Percentiles rank a stretch among this genome's conserved stretches.
Conservation (phyloP, 1,140 invertebrate species). For the Lucilia sericata region DNA sequence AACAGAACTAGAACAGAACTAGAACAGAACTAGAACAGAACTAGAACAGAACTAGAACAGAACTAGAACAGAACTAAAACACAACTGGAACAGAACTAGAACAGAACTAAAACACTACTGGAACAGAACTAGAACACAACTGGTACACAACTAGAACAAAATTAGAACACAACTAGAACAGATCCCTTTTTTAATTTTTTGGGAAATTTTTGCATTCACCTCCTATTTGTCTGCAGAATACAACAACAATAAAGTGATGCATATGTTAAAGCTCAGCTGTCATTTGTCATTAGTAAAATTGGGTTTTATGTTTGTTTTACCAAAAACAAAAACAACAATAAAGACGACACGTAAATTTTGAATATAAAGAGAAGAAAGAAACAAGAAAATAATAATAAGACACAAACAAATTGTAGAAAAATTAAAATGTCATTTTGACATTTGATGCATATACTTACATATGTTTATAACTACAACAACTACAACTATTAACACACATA, state of each 20-base stretch:
- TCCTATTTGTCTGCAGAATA: too few species aligned
- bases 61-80: too few species aligned
- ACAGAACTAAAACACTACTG: not conserved
- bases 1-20: too few species aligned
- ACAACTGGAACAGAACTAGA: not conserved
- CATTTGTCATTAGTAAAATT: slow-evolving; percentile 17
- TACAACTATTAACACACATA: too few species aligned
- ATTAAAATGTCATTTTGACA: slow-evolving; percentile 17
- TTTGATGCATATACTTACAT: slow-evolving; percentile 17
- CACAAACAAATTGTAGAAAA: not conserved
- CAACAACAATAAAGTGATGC: not conserved
- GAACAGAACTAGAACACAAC: not conserved
- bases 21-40: too few species aligned
- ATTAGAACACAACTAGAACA: too few species aligned
- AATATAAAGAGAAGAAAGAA: too few species aligned
- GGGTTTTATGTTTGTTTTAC: slow-evolving; percentile 11
- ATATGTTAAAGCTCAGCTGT: slow-evolving; percentile 16
- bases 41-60: too few species aligned
- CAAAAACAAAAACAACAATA: not conserved
- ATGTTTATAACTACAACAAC: not conserved
- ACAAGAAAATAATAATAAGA: too few species aligned
- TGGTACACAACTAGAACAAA: not conserved
- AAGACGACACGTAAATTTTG: too few species aligned
- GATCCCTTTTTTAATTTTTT: too few species aligned
- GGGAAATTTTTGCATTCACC: too few species aligned